These are phyloP conservation scores for Tetragonula carbonaria DNA, from an alignment of 2,888 invertebrate species.

Conservation along the genomic window DNA sequence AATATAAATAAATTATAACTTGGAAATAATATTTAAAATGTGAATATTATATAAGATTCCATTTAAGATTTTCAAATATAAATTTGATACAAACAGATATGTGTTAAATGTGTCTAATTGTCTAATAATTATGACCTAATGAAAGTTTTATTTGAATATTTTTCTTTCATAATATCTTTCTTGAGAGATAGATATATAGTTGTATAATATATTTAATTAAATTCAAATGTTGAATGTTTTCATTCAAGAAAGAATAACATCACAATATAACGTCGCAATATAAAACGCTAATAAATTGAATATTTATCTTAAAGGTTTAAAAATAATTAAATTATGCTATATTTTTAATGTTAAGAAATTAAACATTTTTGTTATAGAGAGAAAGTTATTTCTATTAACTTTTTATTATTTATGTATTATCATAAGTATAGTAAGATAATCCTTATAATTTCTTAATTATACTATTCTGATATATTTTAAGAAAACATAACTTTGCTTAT, in stretches of 20 bases:
- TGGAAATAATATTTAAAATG: not conserved
- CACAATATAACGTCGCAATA: not conserved
- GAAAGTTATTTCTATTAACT: not conserved
- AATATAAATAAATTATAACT: not conserved
- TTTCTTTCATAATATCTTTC: not conserved
- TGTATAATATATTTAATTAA: not conserved
- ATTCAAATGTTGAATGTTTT: not conserved
- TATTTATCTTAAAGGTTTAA: not conserved
- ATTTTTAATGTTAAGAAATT: not conserved
- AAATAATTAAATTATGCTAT: not conserved
- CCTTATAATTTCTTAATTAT: not conserved
- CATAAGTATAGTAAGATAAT: not conserved
- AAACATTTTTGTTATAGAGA: not conserved
- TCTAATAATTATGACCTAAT: not conserved
- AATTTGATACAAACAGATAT: not conserved
- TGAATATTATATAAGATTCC: not conserved
- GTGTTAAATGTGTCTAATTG: not conserved
- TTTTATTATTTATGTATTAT: not conserved
- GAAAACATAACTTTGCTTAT: not conserved
- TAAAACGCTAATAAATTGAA: not conserved
- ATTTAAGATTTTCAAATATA: not conserved
- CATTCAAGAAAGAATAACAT: not conserved
- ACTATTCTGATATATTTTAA: too few relatives aligned
- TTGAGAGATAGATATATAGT: not conserved
- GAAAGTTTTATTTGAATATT: not conserved